Base-by-base conservation (phyloP, 2,888 invertebrate genomes). In the Trichogramma evanescens region DNA sequence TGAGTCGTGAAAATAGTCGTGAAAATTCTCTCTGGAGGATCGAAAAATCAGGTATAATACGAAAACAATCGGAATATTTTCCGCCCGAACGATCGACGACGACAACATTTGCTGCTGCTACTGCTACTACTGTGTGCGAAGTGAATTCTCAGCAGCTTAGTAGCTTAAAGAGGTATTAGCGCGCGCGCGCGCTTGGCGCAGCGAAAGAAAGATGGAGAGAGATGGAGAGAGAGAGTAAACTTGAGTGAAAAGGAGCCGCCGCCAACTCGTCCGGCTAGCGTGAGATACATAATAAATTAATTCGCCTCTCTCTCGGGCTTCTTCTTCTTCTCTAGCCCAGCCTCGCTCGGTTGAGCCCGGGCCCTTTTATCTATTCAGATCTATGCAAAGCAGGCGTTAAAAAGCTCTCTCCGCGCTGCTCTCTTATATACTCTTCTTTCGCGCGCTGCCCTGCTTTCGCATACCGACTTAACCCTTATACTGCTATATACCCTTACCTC, bases 371-470 rank as follows among this genome's bases (percentile, higher is more conserved):
- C 76, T 76, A 77, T 76, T 77, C 74, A 76, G 76, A 77, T 77
- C 76, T 77, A 77, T 77, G 77, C 77, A 77, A 76, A 77, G 74
- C 72, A 75, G 72, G 72, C 72, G 75, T 75, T 76, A 74, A 75
- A 76, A 76, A 71, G 73, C 71, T 71, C 70, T 70, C 69, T 45
- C 52, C 61, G 62, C 60, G 61, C 59, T 64, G 64, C 65, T 66
- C 50, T 65, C 64, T 50, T 65, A 62, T 54, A 61, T 61, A 65
- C 66, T 65, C 61, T 66, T 65, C 66, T 60, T 50, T 58, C 52
- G 59, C 52, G 59, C 52, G 54, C 61, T 59, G 60, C 42, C 45
- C 10, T 56, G 59, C 61, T 59, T 52, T 54, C 26, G 54, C 72
- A 59, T 57, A 55, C 52, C 48, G 59, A 54, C 51, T 63, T 59